These are phyloP conservation scores for Bombus pascuorum DNA, from an alignment of 1,140 invertebrate genomes.

Conservation along the genomic window DNA sequence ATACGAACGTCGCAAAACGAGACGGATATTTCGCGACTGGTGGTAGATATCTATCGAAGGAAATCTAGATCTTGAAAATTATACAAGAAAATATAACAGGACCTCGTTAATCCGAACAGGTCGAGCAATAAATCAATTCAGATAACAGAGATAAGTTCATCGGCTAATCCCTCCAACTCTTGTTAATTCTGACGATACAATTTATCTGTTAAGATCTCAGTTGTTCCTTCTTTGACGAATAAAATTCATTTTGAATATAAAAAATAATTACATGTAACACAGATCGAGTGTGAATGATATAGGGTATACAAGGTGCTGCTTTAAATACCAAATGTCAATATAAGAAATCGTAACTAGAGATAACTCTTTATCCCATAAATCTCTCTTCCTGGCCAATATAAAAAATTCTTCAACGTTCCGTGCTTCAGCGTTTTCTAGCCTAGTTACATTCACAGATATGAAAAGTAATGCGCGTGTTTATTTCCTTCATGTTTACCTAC, in stretches of 20 bases:
- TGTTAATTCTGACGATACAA: too few species aligned
- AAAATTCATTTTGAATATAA: too few species aligned
- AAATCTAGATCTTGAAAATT: too few species aligned
- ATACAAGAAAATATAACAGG: too few species aligned
- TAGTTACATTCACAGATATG: background rate
- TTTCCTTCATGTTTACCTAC: slow-evolving; percentile 46
- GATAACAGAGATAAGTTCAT: too few species aligned
- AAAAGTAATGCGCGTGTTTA: slow-evolving; percentile 44
- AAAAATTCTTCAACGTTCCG: background rate
- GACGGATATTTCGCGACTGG: background rate
- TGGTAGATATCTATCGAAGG: background rate
- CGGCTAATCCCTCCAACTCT: too few species aligned
- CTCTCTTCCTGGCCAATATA: background rate
- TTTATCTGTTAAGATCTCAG: too few species aligned
- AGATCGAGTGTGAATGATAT: background rate
- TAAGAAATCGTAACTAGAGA: background rate
- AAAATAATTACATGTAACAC: too few species aligned
- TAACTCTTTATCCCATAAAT: background rate
- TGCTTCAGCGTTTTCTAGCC: background rate
- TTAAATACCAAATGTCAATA: background rate
- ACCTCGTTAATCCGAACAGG: too few species aligned
- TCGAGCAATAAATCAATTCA: too few species aligned
- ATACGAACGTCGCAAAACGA: background rate
- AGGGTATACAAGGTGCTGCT: background rate
- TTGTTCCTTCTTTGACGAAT: too few species aligned